A percentile compares a stretch with the other conserved stretches of the same genome.
Evolutionary conservation across 1,140 invertebrate species (phyloP).

Genomic region (Stenopsyche tienmushanensis): DNA sequence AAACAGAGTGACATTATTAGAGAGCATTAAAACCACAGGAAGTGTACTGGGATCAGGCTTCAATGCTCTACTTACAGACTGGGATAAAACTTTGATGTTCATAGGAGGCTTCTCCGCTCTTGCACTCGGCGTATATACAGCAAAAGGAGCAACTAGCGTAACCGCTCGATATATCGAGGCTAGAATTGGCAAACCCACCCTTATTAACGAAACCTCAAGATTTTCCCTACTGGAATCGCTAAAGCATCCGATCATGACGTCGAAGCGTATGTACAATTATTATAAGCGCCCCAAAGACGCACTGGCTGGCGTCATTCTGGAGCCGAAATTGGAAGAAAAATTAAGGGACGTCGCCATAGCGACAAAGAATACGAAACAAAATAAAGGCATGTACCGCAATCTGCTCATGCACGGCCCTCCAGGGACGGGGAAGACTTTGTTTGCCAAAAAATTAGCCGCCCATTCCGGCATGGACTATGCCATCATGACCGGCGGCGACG

Average conservation of each 20-base stretch:
- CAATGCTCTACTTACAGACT: conserved; percentile 86
- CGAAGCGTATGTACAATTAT: conserved; percentile 63
- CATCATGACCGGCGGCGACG: conserved; percentile 97
- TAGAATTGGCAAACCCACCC: conserved; percentile 84
- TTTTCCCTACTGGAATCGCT: conserved; percentile 84
- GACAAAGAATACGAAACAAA: conserved; percentile 94
- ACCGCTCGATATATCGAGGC: conserved; percentile 88
- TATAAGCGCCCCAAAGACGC: conserved; percentile 76
- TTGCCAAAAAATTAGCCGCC: conserved; percentile 87
- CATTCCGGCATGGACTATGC: conserved; percentile 99
- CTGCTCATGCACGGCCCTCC: conserved; percentile 97
- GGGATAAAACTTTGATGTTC: conserved; percentile 89
- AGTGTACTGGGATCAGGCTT: conserved; percentile 89
- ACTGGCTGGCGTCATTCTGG: conserved; percentile 86
- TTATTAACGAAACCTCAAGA: conserved; percentile 95
- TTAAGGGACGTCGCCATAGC: conserved; percentile 95
- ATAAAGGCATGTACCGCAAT: conserved; percentile 93
- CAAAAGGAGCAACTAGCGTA: conserved; percentile 87
- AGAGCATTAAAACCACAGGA: conserved; percentile 94
- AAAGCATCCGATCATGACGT: conserved; percentile 84
- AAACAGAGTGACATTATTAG: conserved; percentile 87
- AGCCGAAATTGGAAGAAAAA: conserved; percentile 86
- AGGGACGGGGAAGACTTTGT: conserved; percentile 97
- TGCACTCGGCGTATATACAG: conserved; percentile 91
- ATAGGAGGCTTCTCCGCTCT: conserved; percentile 88